A percentile compares a stretch with the other conserved stretches of the same genome.
Evolutionary conservation across 2,888 invertebrate species (phyloP).

Genomic region (Phragmatobia fuliginosa): DNA sequence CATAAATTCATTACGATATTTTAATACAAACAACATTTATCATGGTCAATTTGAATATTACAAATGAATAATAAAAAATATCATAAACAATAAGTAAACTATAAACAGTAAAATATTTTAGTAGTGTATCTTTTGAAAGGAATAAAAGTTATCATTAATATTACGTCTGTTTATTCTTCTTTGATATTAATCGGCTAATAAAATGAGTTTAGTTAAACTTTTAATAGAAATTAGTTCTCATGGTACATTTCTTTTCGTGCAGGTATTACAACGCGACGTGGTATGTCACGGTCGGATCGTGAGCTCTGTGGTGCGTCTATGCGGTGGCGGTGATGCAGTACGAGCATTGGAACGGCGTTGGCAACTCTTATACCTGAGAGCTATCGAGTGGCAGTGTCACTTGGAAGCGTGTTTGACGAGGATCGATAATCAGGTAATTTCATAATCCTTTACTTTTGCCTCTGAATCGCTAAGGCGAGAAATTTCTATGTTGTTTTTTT

Average conservation of each 20-base stretch:
- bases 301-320: constrained; percentile 91
- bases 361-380: constrained; percentile 95
- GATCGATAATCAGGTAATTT: constrained; percentile 85
- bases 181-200: too few species aligned
- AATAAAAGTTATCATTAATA: too few species aligned
- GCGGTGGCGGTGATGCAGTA: constrained; percentile 89
- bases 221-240: not conserved
- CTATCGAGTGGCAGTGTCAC: constrained; percentile 97
- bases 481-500: too few species aligned
- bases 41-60: too few species aligned
- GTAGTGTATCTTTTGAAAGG: too few species aligned
- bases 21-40: too few species aligned
- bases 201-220: too few species aligned
- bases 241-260: constrained; percentile 57
- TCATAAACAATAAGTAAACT: too few species aligned
- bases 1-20: too few species aligned
- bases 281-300: constrained; percentile 96
- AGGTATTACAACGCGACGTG: constrained; percentile 97
- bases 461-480: not conserved
- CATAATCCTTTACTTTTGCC: not conserved
- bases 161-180: too few species aligned
- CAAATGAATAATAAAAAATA: too few species aligned
- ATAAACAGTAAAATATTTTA: too few species aligned
- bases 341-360: constrained; percentile 94
- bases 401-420: constrained; percentile 92